These are phyloP conservation scores for Corythornis cristatus DNA, from an alignment of 2,113 vertebrate genomes.

Conservation along the genomic window DNA sequence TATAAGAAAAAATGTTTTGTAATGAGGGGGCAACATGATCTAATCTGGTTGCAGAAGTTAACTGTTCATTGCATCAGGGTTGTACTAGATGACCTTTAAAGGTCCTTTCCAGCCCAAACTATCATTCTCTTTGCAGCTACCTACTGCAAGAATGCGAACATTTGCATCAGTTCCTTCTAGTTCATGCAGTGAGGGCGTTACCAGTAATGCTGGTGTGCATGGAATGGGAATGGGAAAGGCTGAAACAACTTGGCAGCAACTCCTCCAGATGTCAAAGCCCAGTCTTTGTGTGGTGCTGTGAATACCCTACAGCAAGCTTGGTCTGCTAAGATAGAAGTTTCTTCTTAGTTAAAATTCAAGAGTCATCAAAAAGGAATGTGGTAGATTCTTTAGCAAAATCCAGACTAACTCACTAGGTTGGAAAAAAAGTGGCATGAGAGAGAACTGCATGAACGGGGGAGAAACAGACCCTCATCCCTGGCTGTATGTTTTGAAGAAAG, in stretches of 20 bases:
- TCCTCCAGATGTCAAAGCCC: neutral
- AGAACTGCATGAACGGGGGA: neutral
- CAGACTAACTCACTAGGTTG: neutral
- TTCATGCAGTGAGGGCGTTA: neutral
- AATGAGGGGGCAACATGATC: too few species aligned
- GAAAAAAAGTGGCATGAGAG: neutral
- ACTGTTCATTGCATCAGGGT: too few species aligned
- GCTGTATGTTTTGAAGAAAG: neutral
- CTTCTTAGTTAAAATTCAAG: neutral
- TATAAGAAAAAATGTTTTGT: too few species aligned
- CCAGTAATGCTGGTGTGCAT: accelerated
- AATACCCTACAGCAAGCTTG: neutral
- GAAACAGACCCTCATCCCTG: neutral
- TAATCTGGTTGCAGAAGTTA: too few species aligned
- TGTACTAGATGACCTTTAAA: too few species aligned
- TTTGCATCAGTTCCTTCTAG: neutral
- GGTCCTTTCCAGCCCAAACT: too few species aligned
- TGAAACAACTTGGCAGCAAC: neutral
- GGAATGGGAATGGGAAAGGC: neutral
- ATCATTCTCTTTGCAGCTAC: too few species aligned
- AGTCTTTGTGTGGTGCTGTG: neutral
- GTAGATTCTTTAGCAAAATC: neutral
- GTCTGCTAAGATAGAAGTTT: neutral
- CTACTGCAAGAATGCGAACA: neutral
- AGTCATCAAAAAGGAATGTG: neutral